A percentile compares a stretch with the other conserved stretches of the same genome.
Evolutionary conservation across 2,113 vertebrate species (phyloP).

Genomic region (Oncorhynchus kisutch): DNA sequence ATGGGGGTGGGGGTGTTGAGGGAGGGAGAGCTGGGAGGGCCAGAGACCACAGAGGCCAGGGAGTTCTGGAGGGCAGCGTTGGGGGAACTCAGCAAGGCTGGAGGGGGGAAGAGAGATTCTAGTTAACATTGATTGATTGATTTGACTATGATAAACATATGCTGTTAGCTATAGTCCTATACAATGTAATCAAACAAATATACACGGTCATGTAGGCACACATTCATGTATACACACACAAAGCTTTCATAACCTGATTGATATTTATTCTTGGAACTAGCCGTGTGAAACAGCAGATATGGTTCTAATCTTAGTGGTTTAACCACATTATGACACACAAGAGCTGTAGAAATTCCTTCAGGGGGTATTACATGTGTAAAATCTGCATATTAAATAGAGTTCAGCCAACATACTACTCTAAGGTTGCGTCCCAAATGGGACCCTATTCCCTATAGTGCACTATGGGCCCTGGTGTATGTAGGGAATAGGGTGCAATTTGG

Average conservation of each 20-base stretch:
- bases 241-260: neutral
- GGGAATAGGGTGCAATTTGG: too few species aligned
- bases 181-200: neutral
- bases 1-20: slow-evolving; percentile 90
- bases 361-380: slow-evolving; percentile 2
- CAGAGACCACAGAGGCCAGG: slow-evolving; percentile 85
- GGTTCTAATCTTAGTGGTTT: slow-evolving; percentile 32
- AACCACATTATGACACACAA: slow-evolving; percentile 11
- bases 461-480: neutral
- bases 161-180: too few species aligned
- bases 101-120: neutral
- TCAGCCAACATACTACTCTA: slow-evolving; percentile 11
- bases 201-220: neutral
- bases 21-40: slow-evolving; percentile 83
- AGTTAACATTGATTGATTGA: too few species aligned
- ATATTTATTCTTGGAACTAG: neutral
- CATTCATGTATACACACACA: neutral
- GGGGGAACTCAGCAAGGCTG: slow-evolving; percentile 92
- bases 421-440: neutral
- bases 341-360: slow-evolving; percentile 46
- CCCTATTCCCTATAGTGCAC: neutral
- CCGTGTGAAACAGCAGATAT: slow-evolving; percentile 15
- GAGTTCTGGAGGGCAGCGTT: slow-evolving; percentile 86
- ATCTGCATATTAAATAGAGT: slow-evolving; percentile 32
- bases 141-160: too few species aligned